These are phyloP conservation scores for Brachionus rotundiformis DNA, from an alignment of 1,140 invertebrate genomes.

Conservation along the genomic window DNA sequence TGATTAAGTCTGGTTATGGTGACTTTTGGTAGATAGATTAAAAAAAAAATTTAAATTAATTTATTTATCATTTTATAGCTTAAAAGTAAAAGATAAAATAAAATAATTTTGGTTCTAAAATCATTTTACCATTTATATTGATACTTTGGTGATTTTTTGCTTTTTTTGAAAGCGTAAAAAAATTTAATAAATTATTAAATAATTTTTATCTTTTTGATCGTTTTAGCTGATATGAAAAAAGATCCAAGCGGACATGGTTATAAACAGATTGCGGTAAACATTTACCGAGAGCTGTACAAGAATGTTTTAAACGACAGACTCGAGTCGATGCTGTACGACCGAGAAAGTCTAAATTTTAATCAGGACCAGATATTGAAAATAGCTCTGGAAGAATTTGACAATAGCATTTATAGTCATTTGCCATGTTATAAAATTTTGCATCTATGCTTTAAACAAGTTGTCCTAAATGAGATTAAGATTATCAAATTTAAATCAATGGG, in stretches of 20 bases:
- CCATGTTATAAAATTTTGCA: background rate
- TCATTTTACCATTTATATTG: too few relatives aligned
- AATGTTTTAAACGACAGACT: background rate
- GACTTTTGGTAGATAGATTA: too few relatives aligned
- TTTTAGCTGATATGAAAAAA: background rate
- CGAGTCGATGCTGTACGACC: background rate
- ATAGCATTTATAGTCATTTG: constrained; percentile 1
- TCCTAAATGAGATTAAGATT: constrained; percentile 5
- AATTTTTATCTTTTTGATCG: background rate
- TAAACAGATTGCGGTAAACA: constrained; percentile 34
- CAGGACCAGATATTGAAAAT: background rate
- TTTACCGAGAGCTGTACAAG: background rate
- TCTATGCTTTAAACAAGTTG: constrained; percentile 12
- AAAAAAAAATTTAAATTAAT: too few relatives aligned
- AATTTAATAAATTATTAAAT: background rate
- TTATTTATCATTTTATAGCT: too few relatives aligned
- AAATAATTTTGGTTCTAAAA: too few relatives aligned
- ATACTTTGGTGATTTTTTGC: too few relatives aligned
- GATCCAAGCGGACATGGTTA: background rate
- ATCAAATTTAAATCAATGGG: background rate
- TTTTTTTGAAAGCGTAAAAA: too few relatives aligned
- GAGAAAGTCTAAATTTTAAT: background rate
- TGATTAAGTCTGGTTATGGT: too few relatives aligned
- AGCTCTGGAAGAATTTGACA: background rate
- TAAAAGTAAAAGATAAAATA: too few relatives aligned